Evolutionary conservation across 2,113 vertebrate genomes (phyloP), one percentile per base, ranked within the genome.

Genomic region (Chiloscyllium plagiosum): DNA sequence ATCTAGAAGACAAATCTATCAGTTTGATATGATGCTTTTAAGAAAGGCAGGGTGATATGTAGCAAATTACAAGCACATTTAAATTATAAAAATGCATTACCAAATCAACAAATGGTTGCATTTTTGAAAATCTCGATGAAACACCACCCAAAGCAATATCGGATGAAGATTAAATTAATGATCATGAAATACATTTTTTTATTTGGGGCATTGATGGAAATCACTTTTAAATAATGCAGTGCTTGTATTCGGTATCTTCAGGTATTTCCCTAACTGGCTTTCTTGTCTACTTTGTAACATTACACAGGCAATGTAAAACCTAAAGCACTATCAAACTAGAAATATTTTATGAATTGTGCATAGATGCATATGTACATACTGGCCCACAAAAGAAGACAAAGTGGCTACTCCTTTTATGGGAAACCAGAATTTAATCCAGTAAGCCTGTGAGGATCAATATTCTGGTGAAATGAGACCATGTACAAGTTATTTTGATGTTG

Each of bases 381-480:
- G 97, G 97, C 98, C 98, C 98, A 96, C 97, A 95, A 95, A 97
- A 97, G 96, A 97, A 97, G 98, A 98, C 98, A 96, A 97, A 97
- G 97, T 97, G 97, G 98, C 98, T 98, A 96, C 97, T 97, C 96
- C 97, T 98, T 98, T 98, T 98, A 99, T 99, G 98, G 98, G 98
- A 98, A 98, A 98, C 97, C 97, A 97, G 96, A 97, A 98, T 98
- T 97, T 98, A 97, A 98, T 98, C 98, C 98, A 97, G 97, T 98
- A 98, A 97, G 97, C 98, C 98, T 97, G 96, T 96, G 96, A 97
- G 97, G 98, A 99, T 99, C 99, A 98, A 99, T 99, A 98, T 98
- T 97, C 97, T 97, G 97, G 98, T 98, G 98, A 98, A 98, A 98
- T 98, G 98, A 99, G 98, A 98, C 98, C 97, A 96, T 98, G 98